These are phyloP conservation scores for Eleginops maclovinus DNA, from an alignment of 2,113 vertebrate species.

Conservation along the genomic window DNA sequence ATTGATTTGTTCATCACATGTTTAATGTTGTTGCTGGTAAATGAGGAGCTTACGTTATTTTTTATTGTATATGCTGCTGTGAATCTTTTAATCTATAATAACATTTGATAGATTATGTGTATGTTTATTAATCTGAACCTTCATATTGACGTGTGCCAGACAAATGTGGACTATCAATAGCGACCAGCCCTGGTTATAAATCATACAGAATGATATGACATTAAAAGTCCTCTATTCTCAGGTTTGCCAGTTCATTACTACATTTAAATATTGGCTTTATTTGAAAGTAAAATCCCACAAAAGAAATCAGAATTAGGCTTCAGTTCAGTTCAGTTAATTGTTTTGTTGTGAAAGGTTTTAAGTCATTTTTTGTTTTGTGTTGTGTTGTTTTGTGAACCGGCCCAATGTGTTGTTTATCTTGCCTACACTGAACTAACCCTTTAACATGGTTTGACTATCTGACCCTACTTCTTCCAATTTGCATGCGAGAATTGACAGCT, in stretches of 20 bases:
- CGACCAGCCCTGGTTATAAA: neutral
- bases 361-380: neutral
- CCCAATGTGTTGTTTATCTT: neutral
- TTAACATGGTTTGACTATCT: neutral
- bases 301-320: neutral
- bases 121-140: no score
- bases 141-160: no score
- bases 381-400: neutral
- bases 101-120: no score
- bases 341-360: neutral
- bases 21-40: no score
- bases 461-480: neutral
- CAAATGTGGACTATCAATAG: neutral
- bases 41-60: no score
- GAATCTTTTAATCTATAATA: no score
- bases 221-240: neutral
- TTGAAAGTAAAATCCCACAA: neutral
- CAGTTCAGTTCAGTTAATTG: neutral
- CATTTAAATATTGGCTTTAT: constrained; percentile 1
- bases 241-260: neutral
- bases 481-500: neutral
- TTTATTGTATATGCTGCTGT: no score
- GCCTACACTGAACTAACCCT: neutral
- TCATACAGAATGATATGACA: neutral
- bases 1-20: no score